A percentile compares a stretch with the other conserved stretches of the same genome.
These are phyloP conservation scores for Idris sp. DNA, from an alignment of 1,140 invertebrate species.

Conservation along the genomic window DNA sequence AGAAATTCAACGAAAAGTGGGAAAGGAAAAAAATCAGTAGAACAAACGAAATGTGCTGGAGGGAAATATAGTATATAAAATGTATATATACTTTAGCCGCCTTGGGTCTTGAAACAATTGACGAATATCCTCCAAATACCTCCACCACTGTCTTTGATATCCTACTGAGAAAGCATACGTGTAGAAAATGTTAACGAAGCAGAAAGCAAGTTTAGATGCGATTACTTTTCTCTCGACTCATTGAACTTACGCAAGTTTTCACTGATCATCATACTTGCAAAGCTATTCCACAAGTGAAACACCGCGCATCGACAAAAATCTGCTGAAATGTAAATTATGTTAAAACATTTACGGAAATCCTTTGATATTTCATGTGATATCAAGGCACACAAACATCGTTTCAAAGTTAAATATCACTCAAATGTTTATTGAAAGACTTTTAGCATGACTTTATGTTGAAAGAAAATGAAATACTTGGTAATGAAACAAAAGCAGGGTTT, in stretches of 20 bases:
- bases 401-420: not conserved
- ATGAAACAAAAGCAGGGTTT: too few relatives aligned
- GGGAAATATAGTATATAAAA: constrained; percentile 45
- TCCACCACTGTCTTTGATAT: constrained; percentile 32
- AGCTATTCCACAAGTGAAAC: constrained; percentile 40
- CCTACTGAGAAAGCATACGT: constrained; percentile 30
- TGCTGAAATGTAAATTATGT: constrained; percentile 52
- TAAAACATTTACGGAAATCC: constrained; percentile 21
- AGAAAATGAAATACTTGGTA: too few relatives aligned
- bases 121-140: constrained; percentile 41
- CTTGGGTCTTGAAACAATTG: constrained; percentile 27
- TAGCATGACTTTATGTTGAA: too few relatives aligned
- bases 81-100: constrained; percentile 35
- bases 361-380: constrained; percentile 25
- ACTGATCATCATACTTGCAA: constrained; percentile 44
- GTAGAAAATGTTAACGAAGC: constrained; percentile 46
- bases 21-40: constrained; percentile 8
- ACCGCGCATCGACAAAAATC: constrained; percentile 32
- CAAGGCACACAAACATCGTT: constrained; percentile 13
- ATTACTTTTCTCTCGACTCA: constrained; percentile 48
- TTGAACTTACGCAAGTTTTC: constrained; percentile 53
- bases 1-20: constrained; percentile 24
- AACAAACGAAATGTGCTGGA: constrained; percentile 24
- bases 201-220: constrained; percentile 46
- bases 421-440: too few relatives aligned